These are phyloP conservation scores for Clarias gariepinus DNA, from an alignment of 2,113 vertebrate species.

Conservation along the genomic window DNA sequence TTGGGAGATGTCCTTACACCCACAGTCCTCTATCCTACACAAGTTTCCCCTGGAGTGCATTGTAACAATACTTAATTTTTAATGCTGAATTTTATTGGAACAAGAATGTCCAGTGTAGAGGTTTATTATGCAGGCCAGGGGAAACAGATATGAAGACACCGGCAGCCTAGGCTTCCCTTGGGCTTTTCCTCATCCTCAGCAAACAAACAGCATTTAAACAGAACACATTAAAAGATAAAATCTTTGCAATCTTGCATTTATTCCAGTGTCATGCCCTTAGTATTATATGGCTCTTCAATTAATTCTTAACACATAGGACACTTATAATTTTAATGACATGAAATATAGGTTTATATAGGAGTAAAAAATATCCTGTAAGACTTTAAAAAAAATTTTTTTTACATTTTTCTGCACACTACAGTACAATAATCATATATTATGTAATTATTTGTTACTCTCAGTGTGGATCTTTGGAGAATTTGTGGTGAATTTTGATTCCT, in stretches of 20 bases:
- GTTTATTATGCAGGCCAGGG: slow-evolving; percentile 45
- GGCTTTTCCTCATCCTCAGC: slow-evolving; percentile 62
- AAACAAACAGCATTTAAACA: neutral
- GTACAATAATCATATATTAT: neutral
- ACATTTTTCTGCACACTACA: neutral
- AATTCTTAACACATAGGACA: neutral
- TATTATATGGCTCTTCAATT: neutral
- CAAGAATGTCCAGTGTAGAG: neutral
- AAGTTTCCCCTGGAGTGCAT: slow-evolving; percentile 56
- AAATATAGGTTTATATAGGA: neutral
- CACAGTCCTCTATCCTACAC: slow-evolving; percentile 37
- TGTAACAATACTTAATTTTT: too few relatives aligned
- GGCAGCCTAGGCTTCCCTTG: slow-evolving; percentile 44
- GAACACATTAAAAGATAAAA: neutral
- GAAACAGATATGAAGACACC: slow-evolving; percentile 53
- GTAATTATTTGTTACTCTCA: neutral
- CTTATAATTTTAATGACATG: neutral
- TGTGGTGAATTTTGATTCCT: neutral
- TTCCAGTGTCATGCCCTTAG: neutral
- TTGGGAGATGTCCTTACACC: neutral
- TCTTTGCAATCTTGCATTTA: neutral
- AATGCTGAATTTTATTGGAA: neutral
- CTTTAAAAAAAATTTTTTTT: too few relatives aligned
- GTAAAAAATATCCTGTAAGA: too few relatives aligned
- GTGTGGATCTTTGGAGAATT: neutral